Conservation (phyloP, 2,888 invertebrate species). For the Lacanobia oleracea region DNA sequence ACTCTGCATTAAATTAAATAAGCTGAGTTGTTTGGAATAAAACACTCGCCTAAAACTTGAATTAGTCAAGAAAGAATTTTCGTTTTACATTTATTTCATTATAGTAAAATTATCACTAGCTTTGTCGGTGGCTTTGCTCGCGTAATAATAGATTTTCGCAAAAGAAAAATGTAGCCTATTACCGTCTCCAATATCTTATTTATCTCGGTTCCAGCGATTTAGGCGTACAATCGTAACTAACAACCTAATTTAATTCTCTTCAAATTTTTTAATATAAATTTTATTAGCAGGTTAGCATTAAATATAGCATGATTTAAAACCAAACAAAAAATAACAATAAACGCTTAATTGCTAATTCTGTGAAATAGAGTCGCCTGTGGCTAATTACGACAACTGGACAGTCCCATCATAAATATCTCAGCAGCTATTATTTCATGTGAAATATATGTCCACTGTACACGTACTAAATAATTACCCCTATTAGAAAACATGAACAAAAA, state of each 20-base stretch:
- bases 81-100: background rate
- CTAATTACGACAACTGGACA: slow-evolving; percentile 26
- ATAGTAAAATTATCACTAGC: background rate
- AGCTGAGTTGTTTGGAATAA: background rate
- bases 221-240: too few relatives aligned
- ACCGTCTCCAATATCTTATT: too few relatives aligned
- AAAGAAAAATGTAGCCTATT: too few relatives aligned
- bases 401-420: slow-evolving; percentile 17
- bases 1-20: background rate
- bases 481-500: slow-evolving; percentile 56
- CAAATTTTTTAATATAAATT: too few relatives aligned
- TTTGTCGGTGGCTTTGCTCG: too few relatives aligned
- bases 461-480: slow-evolving; percentile 49
- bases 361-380: slow-evolving; percentile 16
- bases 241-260: background rate
- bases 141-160: too few relatives aligned
- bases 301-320: too few relatives aligned
- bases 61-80: background rate
- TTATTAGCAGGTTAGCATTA: too few relatives aligned
- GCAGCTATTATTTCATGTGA: slow-evolving; percentile 22
- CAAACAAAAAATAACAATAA: background rate
- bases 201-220: too few relatives aligned
- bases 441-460: slow-evolving; percentile 36
- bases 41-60: background rate
- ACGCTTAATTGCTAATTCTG: background rate